Conservation (phyloP, 2,888 invertebrate species). For the Yponomeuta sedellus region DNA sequence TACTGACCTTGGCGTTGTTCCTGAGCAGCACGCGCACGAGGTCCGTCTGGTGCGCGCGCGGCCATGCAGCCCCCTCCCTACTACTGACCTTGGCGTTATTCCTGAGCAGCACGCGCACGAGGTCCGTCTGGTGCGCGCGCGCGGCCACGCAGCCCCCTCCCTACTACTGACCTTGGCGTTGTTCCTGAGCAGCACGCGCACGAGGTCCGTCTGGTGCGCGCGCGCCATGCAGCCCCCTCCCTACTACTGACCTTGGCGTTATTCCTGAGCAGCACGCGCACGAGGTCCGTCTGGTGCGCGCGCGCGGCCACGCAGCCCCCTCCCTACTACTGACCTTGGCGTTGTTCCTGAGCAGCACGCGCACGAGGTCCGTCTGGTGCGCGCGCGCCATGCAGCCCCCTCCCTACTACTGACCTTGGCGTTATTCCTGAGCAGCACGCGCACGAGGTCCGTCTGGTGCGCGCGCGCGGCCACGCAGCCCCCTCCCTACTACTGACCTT, state of each 20-base stretch:
- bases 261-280: constrained; percentile 94
- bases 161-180: constrained; percentile 88
- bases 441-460: constrained; percentile 98
- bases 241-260: constrained; percentile 88
- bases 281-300: constrained; percentile 98
- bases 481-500: no score
- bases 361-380: constrained; percentile 98
- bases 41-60: constrained; percentile 97
- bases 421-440: constrained; percentile 95
- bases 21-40: constrained; percentile 95
- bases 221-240: no score
- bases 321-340: constrained; percentile 87
- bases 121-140: constrained; percentile 98
- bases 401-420: constrained; percentile 87
- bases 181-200: constrained; percentile 94
- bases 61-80: no score
- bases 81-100: constrained; percentile 90
- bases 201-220: constrained; percentile 98
- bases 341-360: constrained; percentile 95
- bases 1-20: constrained; percentile 89
- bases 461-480: constrained; percentile 98
- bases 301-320: constrained; percentile 99
- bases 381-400: constrained; percentile 97
- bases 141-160: no score
- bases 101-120: constrained; percentile 94